Evolutionary conservation across 2,888 invertebrate species (phyloP), one percentile per base, ranked within the genome.

Genomic region (Sphinx pinastri): DNA sequence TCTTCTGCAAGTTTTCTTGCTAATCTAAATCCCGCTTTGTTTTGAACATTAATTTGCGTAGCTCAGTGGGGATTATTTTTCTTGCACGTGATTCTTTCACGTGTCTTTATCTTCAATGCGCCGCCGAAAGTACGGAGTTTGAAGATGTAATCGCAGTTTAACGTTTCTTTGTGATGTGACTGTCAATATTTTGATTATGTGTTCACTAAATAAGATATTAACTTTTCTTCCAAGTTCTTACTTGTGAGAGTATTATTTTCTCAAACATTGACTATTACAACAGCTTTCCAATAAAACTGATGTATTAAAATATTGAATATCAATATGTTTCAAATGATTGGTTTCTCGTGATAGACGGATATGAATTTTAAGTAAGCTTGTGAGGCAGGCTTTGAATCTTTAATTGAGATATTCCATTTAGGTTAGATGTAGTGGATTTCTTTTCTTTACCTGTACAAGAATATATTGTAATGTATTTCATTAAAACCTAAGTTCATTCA

Each of bases 1-100:
- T 2, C 25, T 25, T 2, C 25, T 25, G 25, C 25, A 25, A 25
- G 1, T 25, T 25, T 25, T 25, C 25, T 25, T 25, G 25, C 25
- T 25, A 25, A 25, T 25, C 25, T 25, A 25, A 25, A 25, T 2
- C 25, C 2, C 2, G 25, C 25, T 25, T 25, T 25, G 69, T 74
- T 75, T 75, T 5, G 8, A 55, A 77, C 71, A 51, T 47, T 63
- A 16, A n/a, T 38, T 25, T 19, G 69, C 69, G 69, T 69, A 63
- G 60, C 54, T 52, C 16, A 10, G 11, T 52, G 69, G 52, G 19
- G 31, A 19, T 45, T 63, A 3, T 54, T 16, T 60, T 59, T 52
- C 51, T 52, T 19, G 25, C 69, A 45, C 47, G 54, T 63, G 38
- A 16, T 51, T 25, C 57, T 57, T 57, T 49, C n/a, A 45, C 52